Conservation (phyloP, 2,113 vertebrate genomes). For the Oceanodroma tethys region DNA sequence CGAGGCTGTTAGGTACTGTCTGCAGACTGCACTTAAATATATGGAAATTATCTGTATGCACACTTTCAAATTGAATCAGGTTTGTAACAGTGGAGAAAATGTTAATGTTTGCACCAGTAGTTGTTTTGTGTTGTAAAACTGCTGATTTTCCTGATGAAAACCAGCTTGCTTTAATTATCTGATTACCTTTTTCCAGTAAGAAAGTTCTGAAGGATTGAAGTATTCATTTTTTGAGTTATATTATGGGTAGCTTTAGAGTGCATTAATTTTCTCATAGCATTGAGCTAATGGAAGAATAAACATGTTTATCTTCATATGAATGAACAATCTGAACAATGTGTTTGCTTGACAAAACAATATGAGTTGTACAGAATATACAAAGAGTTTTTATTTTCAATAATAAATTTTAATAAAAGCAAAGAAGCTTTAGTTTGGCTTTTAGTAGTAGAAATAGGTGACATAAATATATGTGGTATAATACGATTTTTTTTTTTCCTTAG, state of each 20-base stretch:
- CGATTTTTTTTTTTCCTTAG: background rate
- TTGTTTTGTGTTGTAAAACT: background rate
- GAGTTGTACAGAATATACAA: background rate
- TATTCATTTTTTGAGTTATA: background rate
- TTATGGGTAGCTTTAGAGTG: background rate
- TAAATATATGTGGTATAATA: background rate
- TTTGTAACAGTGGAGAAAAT: background rate
- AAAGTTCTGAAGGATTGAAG: background rate
- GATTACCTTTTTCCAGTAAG: background rate
- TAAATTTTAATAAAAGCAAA: background rate
- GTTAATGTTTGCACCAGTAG: background rate
- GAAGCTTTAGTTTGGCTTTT: background rate
- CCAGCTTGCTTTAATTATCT: background rate
- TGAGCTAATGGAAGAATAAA: background rate
- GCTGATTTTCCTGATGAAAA: background rate
- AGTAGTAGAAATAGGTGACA: background rate
- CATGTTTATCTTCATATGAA: background rate
- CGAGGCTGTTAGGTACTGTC: background rate
- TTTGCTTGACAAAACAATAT: background rate
- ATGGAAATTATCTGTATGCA: background rate
- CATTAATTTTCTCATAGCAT: background rate
- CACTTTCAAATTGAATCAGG: background rate
- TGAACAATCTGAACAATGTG: background rate
- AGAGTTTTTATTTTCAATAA: background rate
- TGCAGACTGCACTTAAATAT: background rate